Base-by-base conservation (phyloP, 1,140 invertebrate species). In the Listronotus oregonensis region DNA sequence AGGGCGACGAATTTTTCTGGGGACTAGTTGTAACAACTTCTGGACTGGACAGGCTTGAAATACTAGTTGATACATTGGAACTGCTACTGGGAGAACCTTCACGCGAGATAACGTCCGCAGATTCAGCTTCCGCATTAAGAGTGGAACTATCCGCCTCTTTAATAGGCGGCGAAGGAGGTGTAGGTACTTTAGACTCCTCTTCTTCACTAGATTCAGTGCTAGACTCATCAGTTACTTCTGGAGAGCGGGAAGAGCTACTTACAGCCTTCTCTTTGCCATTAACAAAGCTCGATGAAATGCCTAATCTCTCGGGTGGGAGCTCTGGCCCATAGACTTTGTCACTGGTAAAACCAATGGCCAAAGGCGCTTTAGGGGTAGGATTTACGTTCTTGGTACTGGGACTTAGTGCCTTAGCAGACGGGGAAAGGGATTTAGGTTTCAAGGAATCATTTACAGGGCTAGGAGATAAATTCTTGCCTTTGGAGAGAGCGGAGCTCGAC, bases 321-420 rank as follows among this genome's bases (percentile, higher is more conserved):
- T 76, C 73, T 0, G 77, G 76, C 15, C 77, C 75, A 55, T 78
- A 77, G 10, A 77, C 71, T 64, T 73, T 75, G 15, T 70, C 70
- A 44, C 72, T 78, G 3, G 72, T 71, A 46, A 67, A 73, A 15
- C 74, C 69, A 8, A 56, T 18, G 11, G 21, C 44, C 34, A 54
- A 39, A 12, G 51, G 39, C 18, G 12, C n/a, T 3, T 11, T 43
- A 12, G 40, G 18, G 5, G 18, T 6, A 8, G 43, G 15, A 17
- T 17, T 15, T 46, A 3, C 2, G 21, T 27, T 1, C 8, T 37
- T 37, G 11, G 34, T 9, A 7, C 7, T n/a, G n/a, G 17, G 43
- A 14, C 43, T 18, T 44, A 44, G 17, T 2, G 17, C 10, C n/a
- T 44, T 44, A 12, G 42, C 9, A n/a, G 17, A 14, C 1, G 42